Evolutionary conservation across 2,113 vertebrate species (phyloP).

Genomic region (Thryonomys swinderianus): DNA sequence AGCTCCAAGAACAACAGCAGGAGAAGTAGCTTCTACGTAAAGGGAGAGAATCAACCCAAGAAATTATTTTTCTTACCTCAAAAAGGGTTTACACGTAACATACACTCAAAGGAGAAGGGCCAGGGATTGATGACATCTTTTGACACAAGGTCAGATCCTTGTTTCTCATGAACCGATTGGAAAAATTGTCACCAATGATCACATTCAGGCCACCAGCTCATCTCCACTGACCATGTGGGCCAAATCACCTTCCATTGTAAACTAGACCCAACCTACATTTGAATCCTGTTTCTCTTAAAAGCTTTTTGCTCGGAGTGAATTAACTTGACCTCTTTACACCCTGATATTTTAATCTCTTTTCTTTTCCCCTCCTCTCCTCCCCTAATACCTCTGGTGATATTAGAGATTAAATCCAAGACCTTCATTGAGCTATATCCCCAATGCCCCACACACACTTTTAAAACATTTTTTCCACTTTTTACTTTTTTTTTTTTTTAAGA

Average conservation of each 20-base stretch:
- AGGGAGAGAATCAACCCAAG: neutral
- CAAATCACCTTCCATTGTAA: neutral
- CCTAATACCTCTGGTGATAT: neutral
- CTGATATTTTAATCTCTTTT: neutral
- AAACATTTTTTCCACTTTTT: neutral
- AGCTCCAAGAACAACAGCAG: neutral
- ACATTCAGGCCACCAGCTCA: neutral
- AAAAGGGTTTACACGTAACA: neutral
- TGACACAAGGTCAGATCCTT: neutral
- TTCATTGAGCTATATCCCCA: neutral
- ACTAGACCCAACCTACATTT: neutral
- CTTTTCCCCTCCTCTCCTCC: neutral
- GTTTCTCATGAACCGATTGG: neutral
- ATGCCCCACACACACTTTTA: neutral
- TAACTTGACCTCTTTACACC: slow-evolving; percentile 12
- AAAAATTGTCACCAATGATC: neutral
- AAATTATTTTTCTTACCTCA: neutral
- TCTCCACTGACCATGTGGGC: neutral
- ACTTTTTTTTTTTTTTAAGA: neutral
- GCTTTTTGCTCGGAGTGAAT: neutral
- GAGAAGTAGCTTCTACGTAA: neutral
- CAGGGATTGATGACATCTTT: neutral
- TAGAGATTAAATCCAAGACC: neutral
- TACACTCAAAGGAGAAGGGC: neutral
- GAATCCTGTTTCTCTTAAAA: neutral